phyloP scores from a whole-genome alignment of 2,797 vertebrate genomes.

The Rhinophrynus dorsalis region DNA sequence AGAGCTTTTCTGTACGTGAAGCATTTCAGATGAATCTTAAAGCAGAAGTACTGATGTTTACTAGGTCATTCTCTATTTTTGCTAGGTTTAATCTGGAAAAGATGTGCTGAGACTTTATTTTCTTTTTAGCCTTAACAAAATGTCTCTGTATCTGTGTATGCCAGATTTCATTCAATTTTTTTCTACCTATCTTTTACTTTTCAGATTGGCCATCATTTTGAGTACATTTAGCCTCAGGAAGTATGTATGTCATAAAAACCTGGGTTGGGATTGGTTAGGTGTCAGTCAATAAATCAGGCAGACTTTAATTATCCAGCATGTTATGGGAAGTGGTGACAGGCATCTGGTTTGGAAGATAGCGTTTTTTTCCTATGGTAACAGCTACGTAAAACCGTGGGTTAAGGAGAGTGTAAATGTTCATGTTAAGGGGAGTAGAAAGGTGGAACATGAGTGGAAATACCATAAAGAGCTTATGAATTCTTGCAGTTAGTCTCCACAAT shows the following conservation, averaged over 20 bases:
- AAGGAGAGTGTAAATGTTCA: constrained; percentile 50
- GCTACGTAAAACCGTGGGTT: constrained; percentile 64
- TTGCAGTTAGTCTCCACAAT: not conserved
- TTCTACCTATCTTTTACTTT: constrained; percentile 44
- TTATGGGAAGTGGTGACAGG: constrained; percentile 81
- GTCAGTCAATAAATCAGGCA: constrained; percentile 97
- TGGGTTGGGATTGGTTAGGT: constrained; percentile 87
- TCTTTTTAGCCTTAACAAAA: constrained; percentile 55
- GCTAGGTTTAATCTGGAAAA: constrained; percentile 57
- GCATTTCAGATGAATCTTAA: constrained; percentile 67
- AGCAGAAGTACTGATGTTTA: constrained; percentile 66
- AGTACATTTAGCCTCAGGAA: constrained; percentile 78
- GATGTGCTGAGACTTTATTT: constrained; percentile 54
- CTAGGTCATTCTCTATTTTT: constrained; percentile 54
- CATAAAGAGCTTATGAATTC: not conserved
- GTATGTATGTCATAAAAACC: constrained; percentile 87
- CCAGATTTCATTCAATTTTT: constrained; percentile 48
- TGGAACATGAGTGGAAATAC: constrained; percentile 2
- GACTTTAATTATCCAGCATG: constrained; percentile 91
- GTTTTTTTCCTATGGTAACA: constrained; percentile 77
- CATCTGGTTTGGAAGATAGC: constrained; percentile 76
- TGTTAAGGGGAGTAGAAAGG: constrained; percentile 41
- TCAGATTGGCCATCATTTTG: constrained; percentile 67
- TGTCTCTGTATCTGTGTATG: constrained; percentile 55
- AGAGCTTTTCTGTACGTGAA: constrained; percentile 66